Conservation (phyloP, 2,888 invertebrate genomes). For the Callinectes sapidus region DNA sequence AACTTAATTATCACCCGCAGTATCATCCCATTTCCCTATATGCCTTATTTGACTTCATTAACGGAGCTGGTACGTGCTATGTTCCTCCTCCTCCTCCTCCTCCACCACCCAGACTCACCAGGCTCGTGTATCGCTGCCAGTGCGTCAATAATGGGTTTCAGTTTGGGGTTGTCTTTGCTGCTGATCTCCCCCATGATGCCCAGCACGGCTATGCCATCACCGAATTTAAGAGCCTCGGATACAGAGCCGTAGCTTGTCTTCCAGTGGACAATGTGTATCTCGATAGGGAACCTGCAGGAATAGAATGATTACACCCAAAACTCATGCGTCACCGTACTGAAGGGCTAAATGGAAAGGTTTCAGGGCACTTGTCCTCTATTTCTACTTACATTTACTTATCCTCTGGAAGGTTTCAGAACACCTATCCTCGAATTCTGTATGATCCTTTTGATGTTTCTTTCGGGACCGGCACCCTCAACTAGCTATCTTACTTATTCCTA, state of each 20-base stretch:
- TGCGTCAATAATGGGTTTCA: slow-evolving; percentile 13
- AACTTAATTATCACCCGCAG: not conserved
- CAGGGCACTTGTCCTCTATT: too few relatives aligned
- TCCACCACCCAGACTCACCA: not conserved
- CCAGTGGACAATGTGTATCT: slow-evolving; percentile 87
- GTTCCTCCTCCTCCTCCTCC: not conserved
- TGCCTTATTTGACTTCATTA: too few relatives aligned
- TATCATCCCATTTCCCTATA: not conserved
- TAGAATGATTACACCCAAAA: too few relatives aligned
- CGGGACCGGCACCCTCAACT: too few relatives aligned
- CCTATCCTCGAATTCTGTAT: too few relatives aligned
- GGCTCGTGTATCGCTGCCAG: not conserved
- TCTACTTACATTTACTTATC: too few relatives aligned
- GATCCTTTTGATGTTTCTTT: too few relatives aligned
- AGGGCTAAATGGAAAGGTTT: too few relatives aligned
- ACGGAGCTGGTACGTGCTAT: not conserved
- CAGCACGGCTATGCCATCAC: slow-evolving; percentile 81
- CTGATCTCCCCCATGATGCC: slow-evolving; percentile 81
- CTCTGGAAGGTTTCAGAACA: too few relatives aligned
- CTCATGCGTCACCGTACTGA: too few relatives aligned
- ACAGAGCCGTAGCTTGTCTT: slow-evolving; percentile 79
- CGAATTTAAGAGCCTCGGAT: slow-evolving; percentile 78
- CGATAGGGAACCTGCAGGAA: slow-evolving; percentile 81
- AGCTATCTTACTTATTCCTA: too few relatives aligned
- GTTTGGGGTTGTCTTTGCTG: not conserved